Evolutionary conservation across 2,113 vertebrate species (phyloP).

Genomic region (Anoplopoma fimbria): DNA sequence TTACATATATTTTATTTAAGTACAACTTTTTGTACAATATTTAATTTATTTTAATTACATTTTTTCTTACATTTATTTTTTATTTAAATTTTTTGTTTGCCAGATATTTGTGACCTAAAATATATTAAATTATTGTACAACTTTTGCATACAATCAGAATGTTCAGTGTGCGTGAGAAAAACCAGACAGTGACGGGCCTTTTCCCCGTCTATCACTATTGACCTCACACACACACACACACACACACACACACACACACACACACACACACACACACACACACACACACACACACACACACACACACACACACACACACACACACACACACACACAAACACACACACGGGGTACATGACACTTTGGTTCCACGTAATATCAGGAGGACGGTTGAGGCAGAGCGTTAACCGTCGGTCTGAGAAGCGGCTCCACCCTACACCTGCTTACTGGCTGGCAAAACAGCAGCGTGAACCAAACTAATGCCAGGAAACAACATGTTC

Average conservation of each 20-base stretch:
- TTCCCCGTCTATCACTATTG: slow-evolving; percentile 22
- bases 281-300: not conserved
- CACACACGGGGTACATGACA: slow-evolving; percentile 13
- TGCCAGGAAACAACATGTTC: slow-evolving; percentile 27
- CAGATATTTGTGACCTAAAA: no score
- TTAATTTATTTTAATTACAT: no score
- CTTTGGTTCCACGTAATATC: slow-evolving; percentile 77
- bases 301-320: slow-evolving; percentile 1
- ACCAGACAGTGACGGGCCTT: not conserved
- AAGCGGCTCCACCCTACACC: slow-evolving; percentile 67
- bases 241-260: slow-evolving; percentile 11
- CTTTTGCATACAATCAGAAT: not conserved
- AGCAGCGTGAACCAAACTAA: slow-evolving; percentile 12
- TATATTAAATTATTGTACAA: not conserved
- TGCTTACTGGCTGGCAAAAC: slow-evolving; percentile 39
- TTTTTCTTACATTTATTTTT: no score
- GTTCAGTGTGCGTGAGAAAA: slow-evolving; percentile 31
- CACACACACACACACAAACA: slow-evolving; percentile 16
- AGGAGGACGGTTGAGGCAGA: slow-evolving; percentile 71
- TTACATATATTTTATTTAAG: no score
- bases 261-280: slow-evolving; percentile 8
- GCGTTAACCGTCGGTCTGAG: slow-evolving; percentile 59
- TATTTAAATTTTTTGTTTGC: no score
- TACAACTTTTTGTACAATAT: no score
- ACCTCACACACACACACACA: slow-evolving; percentile 5